Evolutionary conservation across 1,140 invertebrate species (phyloP).

Genomic region (Carcinoscorpius rotundicauda): DNA sequence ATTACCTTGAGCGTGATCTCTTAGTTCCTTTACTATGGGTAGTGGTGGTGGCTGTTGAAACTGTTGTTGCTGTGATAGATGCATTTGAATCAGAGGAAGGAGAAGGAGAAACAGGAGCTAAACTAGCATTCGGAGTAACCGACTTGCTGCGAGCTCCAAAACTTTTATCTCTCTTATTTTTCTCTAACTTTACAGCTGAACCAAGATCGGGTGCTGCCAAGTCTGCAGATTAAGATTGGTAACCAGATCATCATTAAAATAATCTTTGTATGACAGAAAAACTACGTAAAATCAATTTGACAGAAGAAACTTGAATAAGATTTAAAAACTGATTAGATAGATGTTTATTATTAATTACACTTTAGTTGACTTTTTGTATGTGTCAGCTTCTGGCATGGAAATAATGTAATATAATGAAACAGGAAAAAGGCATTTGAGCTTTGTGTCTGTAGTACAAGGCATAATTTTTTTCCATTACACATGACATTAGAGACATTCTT

Average conservation of each 20-base stretch:
- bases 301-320: conserved; percentile 2
- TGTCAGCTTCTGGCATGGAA: too few species aligned
- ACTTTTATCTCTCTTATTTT: conserved; percentile 14
- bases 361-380: too few species aligned
- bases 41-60: conserved; percentile 42
- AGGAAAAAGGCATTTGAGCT: too few species aligned
- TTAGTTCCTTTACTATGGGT: conserved; percentile 47
- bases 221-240: too few species aligned
- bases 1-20: conserved; percentile 56
- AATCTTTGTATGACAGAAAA: background rate
- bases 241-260: conserved; percentile 2
- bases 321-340: background rate
- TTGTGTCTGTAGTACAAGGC: too few species aligned
- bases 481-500: too few species aligned
- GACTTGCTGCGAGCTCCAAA: conserved; percentile 14
- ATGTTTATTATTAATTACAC: too few species aligned
- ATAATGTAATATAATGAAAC: too few species aligned
- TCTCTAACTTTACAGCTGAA: conserved; percentile 8
- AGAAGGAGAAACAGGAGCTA: conserved; percentile 27
- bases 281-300: background rate
- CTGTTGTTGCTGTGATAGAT: conserved; percentile 32
- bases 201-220: conserved; percentile 5
- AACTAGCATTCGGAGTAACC: conserved; percentile 20
- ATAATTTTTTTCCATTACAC: too few species aligned
- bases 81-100: conserved; percentile 35